Base-by-base conservation (phyloP, 1,140 invertebrate genomes). In the Brachionus paranguensis region DNA sequence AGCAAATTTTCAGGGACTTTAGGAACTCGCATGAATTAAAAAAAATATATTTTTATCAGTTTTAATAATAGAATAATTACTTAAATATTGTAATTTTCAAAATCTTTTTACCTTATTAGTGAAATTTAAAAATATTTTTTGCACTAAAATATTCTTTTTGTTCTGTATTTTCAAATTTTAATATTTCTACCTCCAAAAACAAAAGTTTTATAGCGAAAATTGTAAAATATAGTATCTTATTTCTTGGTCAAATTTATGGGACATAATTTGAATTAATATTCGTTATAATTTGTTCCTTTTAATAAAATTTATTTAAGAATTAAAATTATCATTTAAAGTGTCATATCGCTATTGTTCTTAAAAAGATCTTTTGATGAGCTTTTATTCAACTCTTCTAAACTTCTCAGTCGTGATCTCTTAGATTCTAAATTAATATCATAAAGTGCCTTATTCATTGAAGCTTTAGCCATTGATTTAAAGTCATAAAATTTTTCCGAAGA, bases 401-500 rank as follows among this genome's bases (percentile, higher is more conserved):
- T 76, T 12, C 12, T 20, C 4, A 76, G 10, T 50, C 72, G n/a
- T 12, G 72, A 76, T 50, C 72, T 24, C 11, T 50, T 76, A 47
- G 45, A 29, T 50, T 27, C 27, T 27, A 76, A 10, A 27, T 76
- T 47, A 27, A 50, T 20, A 24, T 50, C 72, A 43, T 41, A n/a
- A 24, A 72, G 17, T 2, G 20, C 41, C 33, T 76, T 76, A 27
- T 50, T 76, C 47, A 47, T 76, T 27, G 72, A 76, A 29, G 27
- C 45, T 6, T 76, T 76, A 76, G 43, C 72, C 43, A 76, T 76
- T 12, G 72, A 76, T 47, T 76, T 76, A 47, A 76, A 76, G 27
- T 76, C 72, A 14, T 76, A 76, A 76, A 27, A 14, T 27, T 76
- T 47, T 50, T 76, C 72, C 8, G 72, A 50, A 20, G 72, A 76